phyloP scores from a whole-genome alignment of 2,888 invertebrate genomes.

The Harmothoe impar region DNA sequence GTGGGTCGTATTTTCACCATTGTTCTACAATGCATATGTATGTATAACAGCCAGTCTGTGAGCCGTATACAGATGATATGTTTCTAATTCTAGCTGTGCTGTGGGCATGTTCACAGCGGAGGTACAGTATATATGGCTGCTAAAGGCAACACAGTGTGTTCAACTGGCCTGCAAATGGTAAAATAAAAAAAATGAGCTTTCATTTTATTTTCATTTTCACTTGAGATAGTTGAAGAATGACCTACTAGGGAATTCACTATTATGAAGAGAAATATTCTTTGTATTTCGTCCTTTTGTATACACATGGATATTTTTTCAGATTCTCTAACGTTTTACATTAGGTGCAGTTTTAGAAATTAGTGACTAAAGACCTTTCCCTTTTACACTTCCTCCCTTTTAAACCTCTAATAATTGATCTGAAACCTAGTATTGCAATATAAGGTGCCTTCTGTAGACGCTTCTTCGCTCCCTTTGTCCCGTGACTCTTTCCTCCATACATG shows the following conservation, averaged over 20 bases:
- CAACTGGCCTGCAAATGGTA: not conserved
- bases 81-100: too few species aligned
- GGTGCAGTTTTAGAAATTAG: constrained; percentile 40
- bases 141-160: not conserved
- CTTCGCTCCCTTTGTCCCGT: constrained; percentile 17
- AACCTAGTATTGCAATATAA: constrained; percentile 47
- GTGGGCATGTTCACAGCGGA: too few species aligned
- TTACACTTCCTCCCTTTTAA: not conserved
- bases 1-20: not conserved
- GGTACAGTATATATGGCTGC: not conserved
- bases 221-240: constrained; percentile 11
- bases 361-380: not conserved
- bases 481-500: not conserved
- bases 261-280: constrained; percentile 49
- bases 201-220: constrained; percentile 40
- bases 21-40: not conserved
- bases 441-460: constrained; percentile 53
- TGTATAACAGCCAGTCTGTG: not conserved
- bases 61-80: not conserved
- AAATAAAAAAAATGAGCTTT: not conserved
- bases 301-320: constrained; percentile 58
- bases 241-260: constrained; percentile 41
- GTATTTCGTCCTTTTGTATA: constrained; percentile 59
- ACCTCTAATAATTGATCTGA: not conserved
- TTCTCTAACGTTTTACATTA: constrained; percentile 60